These are phyloP conservation scores for Siderastrea radians DNA, from an alignment of 92 coral and sea anemone species.

Conservation along the genomic window DNA sequence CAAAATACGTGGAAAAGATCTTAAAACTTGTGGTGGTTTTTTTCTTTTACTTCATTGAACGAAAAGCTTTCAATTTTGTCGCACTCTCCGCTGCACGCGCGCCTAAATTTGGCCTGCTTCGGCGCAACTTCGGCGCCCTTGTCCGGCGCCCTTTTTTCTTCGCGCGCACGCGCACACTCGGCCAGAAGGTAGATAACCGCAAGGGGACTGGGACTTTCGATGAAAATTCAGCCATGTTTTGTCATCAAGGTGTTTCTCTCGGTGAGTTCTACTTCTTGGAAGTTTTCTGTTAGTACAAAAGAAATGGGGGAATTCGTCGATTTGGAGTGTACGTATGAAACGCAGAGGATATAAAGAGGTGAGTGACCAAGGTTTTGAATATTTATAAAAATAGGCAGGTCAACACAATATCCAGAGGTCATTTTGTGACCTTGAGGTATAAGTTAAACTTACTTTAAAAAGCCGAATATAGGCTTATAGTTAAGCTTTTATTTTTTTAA, in stretches of 20 bases:
- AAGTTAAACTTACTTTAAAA: no score
- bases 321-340: neutral
- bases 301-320: neutral
- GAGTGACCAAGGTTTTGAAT: neutral
- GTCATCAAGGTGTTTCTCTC: neutral
- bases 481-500: no score
- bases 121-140: neutral
- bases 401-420: no score
- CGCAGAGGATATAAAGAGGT: neutral
- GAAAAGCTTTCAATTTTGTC: no score
- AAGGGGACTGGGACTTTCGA: neutral
- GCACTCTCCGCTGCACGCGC: neutral
- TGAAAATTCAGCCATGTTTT: neutral
- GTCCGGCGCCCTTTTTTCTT: neutral
- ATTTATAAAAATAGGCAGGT: no score
- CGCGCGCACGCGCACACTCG: neutral
- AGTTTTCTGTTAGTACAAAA: no score
- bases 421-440: no score
- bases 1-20: no score
- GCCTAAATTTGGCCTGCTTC: neutral
- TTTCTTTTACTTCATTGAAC: no score
- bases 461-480: no score
- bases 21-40: no score
- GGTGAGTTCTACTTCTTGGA: neutral
- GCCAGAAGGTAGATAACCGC: neutral